A percentile compares a stretch with the other conserved stretches of the same genome.
These are phyloP conservation scores for Drosophila nikananu DNA, from an alignment of 1,140 invertebrate species.

Conservation along the genomic window DNA sequence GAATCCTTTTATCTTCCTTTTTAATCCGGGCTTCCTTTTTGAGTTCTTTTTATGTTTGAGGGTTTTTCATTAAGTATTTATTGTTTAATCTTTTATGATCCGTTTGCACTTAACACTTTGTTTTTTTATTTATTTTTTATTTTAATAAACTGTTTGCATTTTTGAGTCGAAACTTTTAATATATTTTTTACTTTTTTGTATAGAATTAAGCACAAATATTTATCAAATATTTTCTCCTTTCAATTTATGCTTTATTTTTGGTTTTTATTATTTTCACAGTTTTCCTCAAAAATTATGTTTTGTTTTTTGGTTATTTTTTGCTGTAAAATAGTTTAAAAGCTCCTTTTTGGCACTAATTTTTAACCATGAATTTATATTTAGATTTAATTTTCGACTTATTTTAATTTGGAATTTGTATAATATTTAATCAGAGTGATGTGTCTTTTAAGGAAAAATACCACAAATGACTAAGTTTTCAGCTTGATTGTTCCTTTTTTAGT, in stretches of 20 bases:
- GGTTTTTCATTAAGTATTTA: not conserved
- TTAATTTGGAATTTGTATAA: too few relatives aligned
- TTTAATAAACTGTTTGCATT: too few relatives aligned
- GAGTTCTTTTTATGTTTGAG: not conserved
- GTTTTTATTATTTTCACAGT: not conserved
- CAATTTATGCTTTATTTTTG: not conserved
- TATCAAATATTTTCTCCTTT: not conserved
- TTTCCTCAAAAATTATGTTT: too few relatives aligned
- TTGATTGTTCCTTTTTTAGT: too few relatives aligned
- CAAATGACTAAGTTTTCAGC: too few relatives aligned
- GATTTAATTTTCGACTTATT: too few relatives aligned
- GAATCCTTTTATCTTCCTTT: not conserved
- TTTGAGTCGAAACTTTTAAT: fast-evolving
- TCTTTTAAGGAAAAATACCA: too few relatives aligned
- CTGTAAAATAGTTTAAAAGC: too few relatives aligned
- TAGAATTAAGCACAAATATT: not conserved
- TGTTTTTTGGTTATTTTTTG: not conserved
- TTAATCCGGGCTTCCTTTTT: not conserved
- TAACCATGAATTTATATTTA: too few relatives aligned
- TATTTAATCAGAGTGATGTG: too few relatives aligned
- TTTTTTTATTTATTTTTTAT: not conserved
- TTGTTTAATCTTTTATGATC: not conserved
- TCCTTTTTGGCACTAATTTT: too few relatives aligned
- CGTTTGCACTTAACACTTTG: too few relatives aligned
- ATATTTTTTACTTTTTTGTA: not conserved